Base-by-base conservation (phyloP, 2,888 invertebrate genomes). In the Drosophila pseudotalamancana region DNA sequence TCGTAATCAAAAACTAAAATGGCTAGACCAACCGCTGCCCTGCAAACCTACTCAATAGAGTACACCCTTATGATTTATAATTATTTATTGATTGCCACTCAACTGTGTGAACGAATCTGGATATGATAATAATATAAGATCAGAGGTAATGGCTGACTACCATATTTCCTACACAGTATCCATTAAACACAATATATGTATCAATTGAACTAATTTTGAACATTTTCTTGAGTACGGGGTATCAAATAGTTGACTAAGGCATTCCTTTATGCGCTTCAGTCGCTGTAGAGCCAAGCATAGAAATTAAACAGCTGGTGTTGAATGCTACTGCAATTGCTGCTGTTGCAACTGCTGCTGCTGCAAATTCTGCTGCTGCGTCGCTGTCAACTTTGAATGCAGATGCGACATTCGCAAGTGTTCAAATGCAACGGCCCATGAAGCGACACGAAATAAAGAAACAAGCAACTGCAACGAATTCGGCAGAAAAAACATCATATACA, bases 381-480 rank as follows among this genome's bases (percentile, higher is more conserved):
- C 40, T 49, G 61, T 57, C 66, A 63, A 62, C 34, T 48, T 64
- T 46, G 59, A 35, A 66, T 72, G 71, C 69, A 69, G 68, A 65
- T 77, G 64, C 65, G 56, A 68, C 79, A 68, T 48, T 48, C 55
- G 77, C 65, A 77, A 84, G 81, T 75, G 85, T 77, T 83, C 73
- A 56, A 39, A 85, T 67, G 85, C 82, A 83, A 56, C 85, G 71
- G 69, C 35, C 60, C 87, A 81, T 87, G 76, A 87, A 84, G 75
- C 56, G 51, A 56, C 61, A 76, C 40, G 53, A 72, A 78, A 79
- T 72, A 67, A 49, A 51, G 77, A 68, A n/a, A 60, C 51, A 59
- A 49, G 53, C 40, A 27, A 43, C 34, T 40, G 43, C 50, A 51
- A 32, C 56, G 6, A 81, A 79, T 79, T 73, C 62, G 70, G 68